These are phyloP conservation scores for Notiomystis cincta DNA, from an alignment of 2,113 vertebrate genomes.

Conservation along the genomic window DNA sequence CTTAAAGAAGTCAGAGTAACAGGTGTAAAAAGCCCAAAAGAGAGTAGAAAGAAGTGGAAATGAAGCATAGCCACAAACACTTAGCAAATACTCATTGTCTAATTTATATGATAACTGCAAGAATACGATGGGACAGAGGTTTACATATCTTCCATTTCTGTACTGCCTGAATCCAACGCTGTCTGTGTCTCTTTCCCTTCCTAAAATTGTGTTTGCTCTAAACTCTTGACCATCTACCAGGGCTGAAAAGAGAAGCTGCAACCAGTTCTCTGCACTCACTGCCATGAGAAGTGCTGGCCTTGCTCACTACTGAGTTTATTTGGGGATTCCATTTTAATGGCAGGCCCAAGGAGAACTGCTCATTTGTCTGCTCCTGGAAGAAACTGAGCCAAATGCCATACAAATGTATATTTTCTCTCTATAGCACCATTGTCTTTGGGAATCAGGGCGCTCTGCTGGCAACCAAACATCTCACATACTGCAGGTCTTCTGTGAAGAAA, in stretches of 20 bases:
- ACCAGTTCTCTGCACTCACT: background rate
- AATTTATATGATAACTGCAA: background rate
- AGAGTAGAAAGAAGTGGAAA: background rate
- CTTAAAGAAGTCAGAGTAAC: background rate
- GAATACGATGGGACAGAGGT: background rate
- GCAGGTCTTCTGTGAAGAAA: conserved; percentile 28
- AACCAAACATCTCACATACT: conserved; percentile 10
- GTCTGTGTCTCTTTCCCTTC: background rate
- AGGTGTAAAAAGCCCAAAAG: background rate
- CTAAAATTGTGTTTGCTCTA: background rate
- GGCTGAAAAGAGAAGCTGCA: background rate
- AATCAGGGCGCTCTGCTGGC: background rate
- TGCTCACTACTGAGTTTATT: background rate
- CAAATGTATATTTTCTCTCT: conserved; percentile 7
- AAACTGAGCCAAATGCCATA: conserved; percentile 9
- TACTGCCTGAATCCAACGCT: background rate
- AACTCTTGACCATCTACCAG: background rate
- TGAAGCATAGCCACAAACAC: background rate
- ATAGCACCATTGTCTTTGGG: conserved; percentile 15
- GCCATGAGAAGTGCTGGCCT: background rate
- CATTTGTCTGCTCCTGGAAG: background rate
- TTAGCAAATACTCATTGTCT: background rate
- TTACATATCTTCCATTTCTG: background rate
- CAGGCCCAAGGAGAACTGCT: background rate
- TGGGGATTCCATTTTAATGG: background rate